phyloP scores from a whole-genome alignment of 2,888 invertebrate species.

The Sceliomorpha sp. region DNA sequence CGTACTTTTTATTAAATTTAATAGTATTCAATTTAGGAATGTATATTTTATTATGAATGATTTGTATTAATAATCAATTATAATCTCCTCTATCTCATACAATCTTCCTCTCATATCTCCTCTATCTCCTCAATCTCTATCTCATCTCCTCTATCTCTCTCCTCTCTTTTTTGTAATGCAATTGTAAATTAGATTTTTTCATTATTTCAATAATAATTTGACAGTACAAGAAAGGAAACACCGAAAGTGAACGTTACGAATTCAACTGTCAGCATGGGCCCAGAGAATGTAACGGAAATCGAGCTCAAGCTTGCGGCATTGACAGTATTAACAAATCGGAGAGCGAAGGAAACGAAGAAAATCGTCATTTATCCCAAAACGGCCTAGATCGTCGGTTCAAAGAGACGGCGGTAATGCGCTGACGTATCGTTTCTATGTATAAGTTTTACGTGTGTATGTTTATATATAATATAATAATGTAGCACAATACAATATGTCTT shows the following conservation, averaged over 20 bases:
- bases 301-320: constrained; percentile 81
- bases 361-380: background rate
- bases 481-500: constrained; percentile 67
- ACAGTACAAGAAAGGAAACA: constrained; percentile 26
- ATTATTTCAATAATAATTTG: too few species aligned
- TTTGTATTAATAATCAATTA: too few species aligned
- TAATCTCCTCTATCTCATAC: too few species aligned
- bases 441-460: constrained; percentile 37
- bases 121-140: too few species aligned
- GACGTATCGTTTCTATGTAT: constrained; percentile 17
- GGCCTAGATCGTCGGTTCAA: constrained; percentile 19
- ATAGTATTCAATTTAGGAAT: too few species aligned
- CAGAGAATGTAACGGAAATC: constrained; percentile 81
- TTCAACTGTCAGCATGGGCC: constrained; percentile 82
- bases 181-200: too few species aligned
- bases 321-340: constrained; percentile 64
- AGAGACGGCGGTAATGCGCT: constrained; percentile 33
- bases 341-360: constrained; percentile 32
- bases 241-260: constrained; percentile 21
- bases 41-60: too few species aligned
- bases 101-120: too few species aligned
- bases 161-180: too few species aligned
- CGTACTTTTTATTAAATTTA: too few species aligned
- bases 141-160: too few species aligned
- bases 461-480: constrained; percentile 66